Evolutionary conservation across 1,140 invertebrate species (phyloP), one percentile per base, ranked within the genome.

Genomic region (Vanessa atalanta): DNA sequence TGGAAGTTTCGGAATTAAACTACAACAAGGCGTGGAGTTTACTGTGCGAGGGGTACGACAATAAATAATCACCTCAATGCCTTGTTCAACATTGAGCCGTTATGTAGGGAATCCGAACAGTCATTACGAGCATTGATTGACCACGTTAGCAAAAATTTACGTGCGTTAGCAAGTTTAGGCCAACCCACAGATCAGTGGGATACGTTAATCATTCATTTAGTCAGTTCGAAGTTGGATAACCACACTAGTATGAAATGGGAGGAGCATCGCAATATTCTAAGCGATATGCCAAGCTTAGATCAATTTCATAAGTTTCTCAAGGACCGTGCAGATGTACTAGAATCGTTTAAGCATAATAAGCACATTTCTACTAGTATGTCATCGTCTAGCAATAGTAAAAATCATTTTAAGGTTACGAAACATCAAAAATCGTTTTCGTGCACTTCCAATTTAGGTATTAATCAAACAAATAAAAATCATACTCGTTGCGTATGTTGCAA

Each of bases 61-160:
- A 71, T 71, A 16, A 63, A 64, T 43, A 63, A 53, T 23, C 70
- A 71, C 37, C 55, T 71, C 23, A 64, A 43, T 9, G 23, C 47
- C n/a, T 31, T 71, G 6, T 64, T 71, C 13, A 64, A 71, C 31
- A 64, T 48, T 14, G 47, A 43, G 20, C 60, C 55, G 7, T 4
- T 78, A 51, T n/a, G 47, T 15, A 73, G 78, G 1, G 78, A 80
- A 48, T 77, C 79, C 15, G 78, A 83, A 16, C 51, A 47, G 15
- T 79, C 77, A 26, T 74, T 84, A n/a, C 65, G 83, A 26, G 83
- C 72, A 57, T 65, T 84, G 60, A 73, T 84, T 7, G 81, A 84
- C 57, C 78, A 81, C 47, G 67, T 83, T 3, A 80, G 76, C n/a
- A 85, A 83, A 64, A 80, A 83, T 61, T 70, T 83, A 57, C 78